A percentile compares a stretch with the other conserved stretches of the same genome.
phyloP scores from a whole-genome alignment of 2,113 vertebrate genomes.

The Cebus imitator region DNA sequence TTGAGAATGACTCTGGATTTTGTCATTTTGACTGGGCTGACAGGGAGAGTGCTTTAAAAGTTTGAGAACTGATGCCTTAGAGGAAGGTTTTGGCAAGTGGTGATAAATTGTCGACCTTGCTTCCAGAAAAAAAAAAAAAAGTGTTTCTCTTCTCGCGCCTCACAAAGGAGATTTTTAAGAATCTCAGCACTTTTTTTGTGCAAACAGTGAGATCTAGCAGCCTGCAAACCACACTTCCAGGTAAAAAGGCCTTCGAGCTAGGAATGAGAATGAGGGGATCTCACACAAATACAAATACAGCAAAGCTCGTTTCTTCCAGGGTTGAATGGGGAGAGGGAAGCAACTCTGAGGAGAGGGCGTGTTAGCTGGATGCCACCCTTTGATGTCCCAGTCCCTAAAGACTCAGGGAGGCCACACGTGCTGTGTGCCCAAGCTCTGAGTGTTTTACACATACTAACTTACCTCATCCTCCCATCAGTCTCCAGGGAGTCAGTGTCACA shows the following conservation, averaged over 20 bases:
- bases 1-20: background rate
- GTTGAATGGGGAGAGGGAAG: background rate
- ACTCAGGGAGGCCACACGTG: background rate
- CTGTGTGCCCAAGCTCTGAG: background rate
- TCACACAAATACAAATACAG: background rate
- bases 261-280: background rate
- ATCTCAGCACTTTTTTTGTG: conserved; percentile 23
- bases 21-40: background rate
- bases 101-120: background rate
- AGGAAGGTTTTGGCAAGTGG: background rate
- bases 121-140: background rate
- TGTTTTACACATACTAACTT: background rate
- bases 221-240: background rate
- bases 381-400: background rate
- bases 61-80: conserved; percentile 15
- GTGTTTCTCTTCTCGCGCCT: background rate
- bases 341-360: background rate
- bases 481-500: background rate
- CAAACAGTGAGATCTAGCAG: background rate
- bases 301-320: background rate
- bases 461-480: background rate
- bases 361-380: background rate
- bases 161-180: background rate
- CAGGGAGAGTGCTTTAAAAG: conserved; percentile 14
- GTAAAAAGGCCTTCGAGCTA: background rate